These are phyloP conservation scores for Melikaiella ostensackeni DNA, from an alignment of 2,888 invertebrate genomes.

Conservation along the genomic window DNA sequence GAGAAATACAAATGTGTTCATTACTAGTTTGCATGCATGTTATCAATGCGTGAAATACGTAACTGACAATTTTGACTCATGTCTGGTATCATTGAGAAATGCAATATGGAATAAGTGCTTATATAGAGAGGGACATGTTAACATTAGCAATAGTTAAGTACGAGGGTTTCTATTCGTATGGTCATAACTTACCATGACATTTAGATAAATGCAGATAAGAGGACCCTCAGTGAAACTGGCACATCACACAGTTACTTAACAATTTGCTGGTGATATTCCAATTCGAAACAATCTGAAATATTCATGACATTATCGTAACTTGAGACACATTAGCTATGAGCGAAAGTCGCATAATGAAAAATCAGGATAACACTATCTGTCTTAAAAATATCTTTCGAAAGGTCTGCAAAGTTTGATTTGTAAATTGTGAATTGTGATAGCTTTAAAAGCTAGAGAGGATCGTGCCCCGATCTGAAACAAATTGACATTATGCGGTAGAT, in stretches of 20 bases:
- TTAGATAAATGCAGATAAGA: conserved; percentile 32
- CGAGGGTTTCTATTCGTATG: conserved; percentile 26
- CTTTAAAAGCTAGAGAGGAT: neutral
- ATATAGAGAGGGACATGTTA: conserved; percentile 29
- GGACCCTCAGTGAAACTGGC: conserved; percentile 32
- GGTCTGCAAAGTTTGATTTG: neutral
- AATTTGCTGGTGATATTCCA: conserved; percentile 31
- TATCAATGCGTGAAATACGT: conserved; percentile 12
- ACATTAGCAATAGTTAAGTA: conserved; percentile 37
- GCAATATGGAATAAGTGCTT: conserved; percentile 33
- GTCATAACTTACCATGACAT: conserved; percentile 38
- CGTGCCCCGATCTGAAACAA: neutral
- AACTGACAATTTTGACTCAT: conserved; percentile 19
- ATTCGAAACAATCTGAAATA: conserved; percentile 28
- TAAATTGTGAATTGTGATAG: conserved; percentile 17
- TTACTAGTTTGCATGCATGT: neutral
- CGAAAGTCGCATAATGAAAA: conserved; percentile 26
- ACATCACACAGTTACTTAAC: conserved; percentile 31
- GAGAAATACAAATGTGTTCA: neutral
- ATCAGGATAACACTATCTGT: conserved; percentile 17
- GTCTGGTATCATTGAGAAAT: conserved; percentile 17
- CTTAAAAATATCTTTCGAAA: neutral
- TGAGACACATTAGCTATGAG: conserved; percentile 32
- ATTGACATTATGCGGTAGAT: neutral
- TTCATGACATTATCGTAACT: conserved; percentile 38